Conservation (phyloP, 2,113 vertebrate genomes). For the Pelobates fuscus region DNA sequence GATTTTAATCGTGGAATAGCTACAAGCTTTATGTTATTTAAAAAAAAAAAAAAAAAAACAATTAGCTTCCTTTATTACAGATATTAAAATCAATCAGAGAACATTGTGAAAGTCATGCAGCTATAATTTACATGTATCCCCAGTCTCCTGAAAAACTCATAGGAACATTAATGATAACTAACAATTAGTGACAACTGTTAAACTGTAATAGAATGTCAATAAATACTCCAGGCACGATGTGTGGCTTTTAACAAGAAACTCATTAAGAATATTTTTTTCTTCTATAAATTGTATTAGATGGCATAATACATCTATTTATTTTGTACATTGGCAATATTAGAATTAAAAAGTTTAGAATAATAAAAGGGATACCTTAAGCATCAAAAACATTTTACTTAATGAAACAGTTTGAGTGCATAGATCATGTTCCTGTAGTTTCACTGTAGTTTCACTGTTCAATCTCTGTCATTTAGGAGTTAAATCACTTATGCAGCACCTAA, state of each 20-base stretch:
- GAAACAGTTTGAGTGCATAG: too few relatives aligned
- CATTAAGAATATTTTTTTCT: conserved; percentile 8
- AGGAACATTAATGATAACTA: conserved; percentile 39
- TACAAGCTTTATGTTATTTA: conserved; percentile 9
- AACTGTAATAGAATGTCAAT: conserved; percentile 38
- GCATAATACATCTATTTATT: conserved; percentile 15
- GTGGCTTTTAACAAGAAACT: conserved; percentile 30
- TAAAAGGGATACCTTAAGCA: too few relatives aligned
- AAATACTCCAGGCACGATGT: conserved; percentile 24
- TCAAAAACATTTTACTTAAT: too few relatives aligned
- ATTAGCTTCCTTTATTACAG: conserved; percentile 9
- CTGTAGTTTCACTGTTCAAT: too few relatives aligned
- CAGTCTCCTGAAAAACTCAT: conserved; percentile 24
- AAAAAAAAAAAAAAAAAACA: conserved; percentile 19
- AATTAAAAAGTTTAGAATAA: too few relatives aligned
- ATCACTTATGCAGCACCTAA: too few relatives aligned
- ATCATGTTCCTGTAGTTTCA: too few relatives aligned
- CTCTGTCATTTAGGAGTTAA: too few relatives aligned
- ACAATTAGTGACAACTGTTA: conserved; percentile 42
- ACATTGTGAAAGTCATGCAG: conserved; percentile 28
- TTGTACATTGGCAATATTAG: neutral
- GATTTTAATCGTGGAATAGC: neutral
- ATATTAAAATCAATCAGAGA: conserved; percentile 39
- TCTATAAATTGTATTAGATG: conserved; percentile 29
- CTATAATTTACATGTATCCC: conserved; percentile 32